Conservation (phyloP, 2,888 invertebrate species). For the Drosophila lacicola region DNA sequence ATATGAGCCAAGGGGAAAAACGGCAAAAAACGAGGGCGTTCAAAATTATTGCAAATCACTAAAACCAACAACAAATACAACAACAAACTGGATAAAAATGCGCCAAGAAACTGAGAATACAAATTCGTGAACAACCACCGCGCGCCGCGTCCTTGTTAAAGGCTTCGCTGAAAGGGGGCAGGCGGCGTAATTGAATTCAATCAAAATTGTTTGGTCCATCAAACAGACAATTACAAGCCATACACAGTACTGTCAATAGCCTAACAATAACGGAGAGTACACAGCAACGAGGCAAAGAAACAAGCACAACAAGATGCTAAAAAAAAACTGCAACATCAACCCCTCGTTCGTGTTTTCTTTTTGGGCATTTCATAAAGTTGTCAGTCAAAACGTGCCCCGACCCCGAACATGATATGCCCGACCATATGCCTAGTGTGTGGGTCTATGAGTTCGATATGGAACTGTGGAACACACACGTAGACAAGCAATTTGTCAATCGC, state of each 20-base stretch:
- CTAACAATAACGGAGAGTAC: conserved; percentile 14
- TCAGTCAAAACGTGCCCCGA: conserved; percentile 46
- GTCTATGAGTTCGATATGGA: conserved; percentile 13
- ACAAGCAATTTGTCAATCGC: conserved; percentile 76
- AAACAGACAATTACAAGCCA: conserved; percentile 83
- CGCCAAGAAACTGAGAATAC: conserved; percentile 16
- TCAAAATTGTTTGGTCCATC: conserved; percentile 84
- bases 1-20: conserved; percentile 40
- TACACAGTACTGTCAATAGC: conserved; percentile 65
- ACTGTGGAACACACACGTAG: conserved; percentile 66
- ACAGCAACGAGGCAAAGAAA: conserved; percentile 8
- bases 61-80: conserved; percentile 65
- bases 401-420: conserved; percentile 6
- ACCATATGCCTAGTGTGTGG: conserved; percentile 13
- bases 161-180: conserved; percentile 42
- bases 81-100: conserved; percentile 2
- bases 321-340: conserved; percentile 23
- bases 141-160: conserved; percentile 17
- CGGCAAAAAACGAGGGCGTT: conserved; percentile 5
- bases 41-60: conserved; percentile 82
- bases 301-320: conserved; percentile 8
- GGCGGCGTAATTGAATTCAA: conserved; percentile 80
- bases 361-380: conserved; percentile 56
- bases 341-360: conserved; percentile 23
- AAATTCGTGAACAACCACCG: conserved; percentile 41